phyloP scores from a whole-genome alignment of 1,140 invertebrate genomes.

The Hypsibius dujardini region DNA sequence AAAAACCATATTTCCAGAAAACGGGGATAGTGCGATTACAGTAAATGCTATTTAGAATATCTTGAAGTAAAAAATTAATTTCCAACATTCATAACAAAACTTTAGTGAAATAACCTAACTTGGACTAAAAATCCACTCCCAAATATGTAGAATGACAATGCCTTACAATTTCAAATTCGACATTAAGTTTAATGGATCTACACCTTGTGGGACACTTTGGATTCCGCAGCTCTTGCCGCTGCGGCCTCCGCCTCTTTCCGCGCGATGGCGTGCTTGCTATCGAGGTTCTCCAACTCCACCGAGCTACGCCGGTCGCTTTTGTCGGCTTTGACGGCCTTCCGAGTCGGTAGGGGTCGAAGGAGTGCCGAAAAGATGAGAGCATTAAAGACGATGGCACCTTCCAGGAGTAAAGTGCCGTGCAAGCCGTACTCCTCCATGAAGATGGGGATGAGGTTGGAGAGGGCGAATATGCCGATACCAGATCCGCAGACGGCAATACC shows the following conservation, averaged over 20 bases:
- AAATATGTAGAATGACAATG: no score
- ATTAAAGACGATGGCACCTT: neutral
- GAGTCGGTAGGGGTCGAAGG: neutral
- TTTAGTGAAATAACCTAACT: no score
- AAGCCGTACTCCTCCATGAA: conserved; percentile 6
- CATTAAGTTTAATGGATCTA: neutral
- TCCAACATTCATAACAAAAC: no score
- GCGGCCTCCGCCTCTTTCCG: neutral
- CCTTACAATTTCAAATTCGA: no score
- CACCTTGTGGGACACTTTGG: neutral
- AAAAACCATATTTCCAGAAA: no score
- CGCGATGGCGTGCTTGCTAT: neutral
- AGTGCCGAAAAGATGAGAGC: conserved; percentile 1
- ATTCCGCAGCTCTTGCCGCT: neutral
- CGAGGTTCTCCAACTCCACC: neutral
- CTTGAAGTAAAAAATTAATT: no score
- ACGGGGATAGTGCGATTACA: no score
- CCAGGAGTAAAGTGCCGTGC: neutral
- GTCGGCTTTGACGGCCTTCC: neutral
- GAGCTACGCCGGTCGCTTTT: neutral
- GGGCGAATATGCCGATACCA: neutral
- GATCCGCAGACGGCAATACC: conserved; percentile 47
- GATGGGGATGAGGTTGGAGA: neutral
- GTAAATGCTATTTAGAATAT: no score
- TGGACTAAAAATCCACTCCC: no score